Evolutionary conservation across 2,797 vertebrate species (phyloP), one percentile per base, ranked within the genome.

Genomic region (Toxotes lorentzi): DNA sequence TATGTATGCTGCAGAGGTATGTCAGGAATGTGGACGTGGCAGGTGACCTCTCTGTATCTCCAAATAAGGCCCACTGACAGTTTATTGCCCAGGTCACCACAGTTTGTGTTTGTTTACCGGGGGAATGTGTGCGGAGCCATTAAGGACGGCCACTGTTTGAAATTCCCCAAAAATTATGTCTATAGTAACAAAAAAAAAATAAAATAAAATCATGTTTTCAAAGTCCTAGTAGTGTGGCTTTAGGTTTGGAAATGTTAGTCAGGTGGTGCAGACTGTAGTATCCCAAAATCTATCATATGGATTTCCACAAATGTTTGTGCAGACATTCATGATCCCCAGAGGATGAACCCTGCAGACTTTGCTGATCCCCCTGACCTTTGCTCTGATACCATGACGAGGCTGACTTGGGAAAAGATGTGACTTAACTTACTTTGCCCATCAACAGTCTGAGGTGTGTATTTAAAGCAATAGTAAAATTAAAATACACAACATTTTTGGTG

Each of bases 1-100:
- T 92, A 92, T 88, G 85, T 77, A 86, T 10, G 77, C 81, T 70
- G 30, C 72, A 48, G 43, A 89, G 88, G 84, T 82, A 94, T 92
- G 89, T 60, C 17, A 76, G 76, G 93, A 94, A 95, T 94, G 91
- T 89, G 89, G 80, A 92, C 62, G 38, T 88, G 88, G 83, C 89
- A 93, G 90, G 86, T 94, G 93, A 94, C 93, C 94, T 92, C 86
- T 88, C 78, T 80, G 40, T 86, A 82, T 94, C 64, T 88, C 89
- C 86, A 89, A 93, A 93, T 90, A 90, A 86, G 87, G 79, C 78
- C 19, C 50, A 23, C 73, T 30, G 72, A 88, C 76, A 67, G 57
- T 50, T 88, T 78, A 75, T 86, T 73, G 58, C 80, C 40, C 60
- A 34, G 78, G 88, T 92, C 89, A 61, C 67, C 69, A 40, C 60